Base-by-base conservation (phyloP, 92 coral and sea anemone genomes). In the Epizoanthus illoricatus region DNA sequence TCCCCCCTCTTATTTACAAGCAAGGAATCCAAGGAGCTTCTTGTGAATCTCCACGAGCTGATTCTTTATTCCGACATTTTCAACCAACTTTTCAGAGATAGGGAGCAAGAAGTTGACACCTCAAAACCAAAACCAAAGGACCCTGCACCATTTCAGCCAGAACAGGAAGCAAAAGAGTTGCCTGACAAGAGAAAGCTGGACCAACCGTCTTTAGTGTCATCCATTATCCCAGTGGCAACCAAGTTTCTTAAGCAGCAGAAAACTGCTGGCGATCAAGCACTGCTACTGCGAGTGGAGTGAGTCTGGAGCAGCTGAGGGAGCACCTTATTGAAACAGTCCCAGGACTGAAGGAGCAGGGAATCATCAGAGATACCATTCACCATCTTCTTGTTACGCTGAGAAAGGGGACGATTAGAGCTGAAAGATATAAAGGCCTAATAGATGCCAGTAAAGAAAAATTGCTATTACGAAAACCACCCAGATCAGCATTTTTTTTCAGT, bases 351-450 rank as follows among this genome's bases (percentile, higher is more conserved):
- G 74, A 69, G 16, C 74, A 74, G 52, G 87, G 87, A 49, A 87
- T 87, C 69, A 72, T 84, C 59, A 54, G 76, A 69, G 87, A 82
- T 69, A 83, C 90, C 20, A 56, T 87, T 55, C 90, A 81, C 78
- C 90, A 68, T 69, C 63, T 87, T 54, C 63, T 81, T 18, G 86
- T 67, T 55, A 80, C 90, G 13, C 90, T 87, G 41, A 80, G 83
- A 23, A 87, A 82, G 52, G 76, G 72, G 49, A 83, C 84, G 74
- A 61, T 69, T 63, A 36, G 84, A 66, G 79, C 87, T 55, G 69
- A 69, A 33, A 69, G 87, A 45, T 87, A 87, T 83, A 87, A 87
- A 83, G 90, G 90, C 36, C 84, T 71, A 64, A 73, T 87, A 81
- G 86, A 87, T 70, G 78, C 86, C 15, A 76, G 74, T 69, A 65